These are phyloP conservation scores for Aurelia sp. DNA, from an alignment of 30 jellyfish, hydroid and myxozoan species.

Conservation along the genomic window DNA sequence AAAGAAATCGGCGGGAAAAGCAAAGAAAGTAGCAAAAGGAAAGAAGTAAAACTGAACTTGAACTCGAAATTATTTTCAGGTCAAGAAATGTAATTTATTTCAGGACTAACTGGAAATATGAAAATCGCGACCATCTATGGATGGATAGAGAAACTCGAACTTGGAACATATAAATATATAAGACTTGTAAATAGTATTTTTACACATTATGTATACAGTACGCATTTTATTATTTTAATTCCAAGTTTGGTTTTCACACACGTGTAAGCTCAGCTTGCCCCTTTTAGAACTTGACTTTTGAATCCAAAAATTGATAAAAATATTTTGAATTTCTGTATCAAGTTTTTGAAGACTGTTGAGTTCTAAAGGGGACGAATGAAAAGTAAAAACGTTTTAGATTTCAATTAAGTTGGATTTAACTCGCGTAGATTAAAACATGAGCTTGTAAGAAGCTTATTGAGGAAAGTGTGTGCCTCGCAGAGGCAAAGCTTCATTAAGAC, in stretches of 20 bases:
- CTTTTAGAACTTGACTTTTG: background rate
- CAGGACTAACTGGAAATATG: too few species aligned
- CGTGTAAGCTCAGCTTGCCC: background rate
- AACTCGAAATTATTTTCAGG: too few species aligned
- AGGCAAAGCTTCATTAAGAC: background rate
- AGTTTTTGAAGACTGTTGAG: too few species aligned
- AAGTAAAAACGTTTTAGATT: background rate
- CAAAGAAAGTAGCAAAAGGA: conserved; percentile 58
- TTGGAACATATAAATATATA: conserved; percentile 11
- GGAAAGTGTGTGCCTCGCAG: conserved; percentile 36
- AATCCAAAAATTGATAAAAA: too few species aligned
- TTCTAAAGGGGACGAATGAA: too few species aligned
- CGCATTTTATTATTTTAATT: conserved; percentile 46
- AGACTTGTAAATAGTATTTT: conserved; percentile 68
- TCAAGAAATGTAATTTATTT: too few species aligned
- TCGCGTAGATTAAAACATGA: background rate
- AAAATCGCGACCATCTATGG: conserved; percentile 2
- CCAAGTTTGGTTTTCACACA: conserved; percentile 29
- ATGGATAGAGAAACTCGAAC: conserved; percentile 34
- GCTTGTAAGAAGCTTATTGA: too few species aligned
- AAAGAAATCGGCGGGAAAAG: conserved; percentile 30
- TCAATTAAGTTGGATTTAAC: conserved; percentile 5
- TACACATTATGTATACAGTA: conserved; percentile 50
- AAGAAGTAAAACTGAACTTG: conserved; percentile 13
- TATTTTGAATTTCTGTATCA: too few species aligned